Evolutionary conservation across 2,797 vertebrate genomes (phyloP), one percentile per base, ranked within the genome.

Genomic region (Salarias fasciatus): DNA sequence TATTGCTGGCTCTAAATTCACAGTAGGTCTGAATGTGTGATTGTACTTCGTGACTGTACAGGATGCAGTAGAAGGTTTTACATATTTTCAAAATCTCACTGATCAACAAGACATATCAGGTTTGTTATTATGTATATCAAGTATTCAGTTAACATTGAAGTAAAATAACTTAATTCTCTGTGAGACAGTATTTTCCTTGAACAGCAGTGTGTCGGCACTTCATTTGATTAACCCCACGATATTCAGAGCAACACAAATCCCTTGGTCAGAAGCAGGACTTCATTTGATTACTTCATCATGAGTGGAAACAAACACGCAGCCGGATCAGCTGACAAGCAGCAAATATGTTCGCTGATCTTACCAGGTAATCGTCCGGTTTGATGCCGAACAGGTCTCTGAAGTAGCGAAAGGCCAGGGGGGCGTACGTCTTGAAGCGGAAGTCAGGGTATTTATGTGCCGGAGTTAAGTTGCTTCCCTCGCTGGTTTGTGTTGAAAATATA

Each of bases 371-470:
- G 63, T 95, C 97, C 14, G 97, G 96, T 87, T 97, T 98, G 92
- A 99, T 99, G 73, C 96, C 95, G 37, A 99, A 99, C 83, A 99
- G 95, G 87, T 99, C 97, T 90, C 97, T 91, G 93, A 99, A 99
- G 90, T 99, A 99, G 13, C 97, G 95, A 89, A 99, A 99, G 40
- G 97, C 97, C 89, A 99, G 85, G 0, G 97, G 97, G 40, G 97
- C 97, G 1, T 99, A 99, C 0, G 95, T 99, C 91, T 99, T 99
- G 88, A 99, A 98, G 84, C 96, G 95, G 90, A 99, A 99, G 89
- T 99, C 97, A 9, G 96, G 96, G 72, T 95, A 99, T 88, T 96
- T 97, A 86, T 99, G 97, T 7, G 97, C 97, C 38, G 97, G 97
- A 13, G 97, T 99, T 84, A 99, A 90, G 89, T 97, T 99, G 90